A percentile compares a stretch with the other conserved stretches of the same genome.
phyloP scores from a whole-genome alignment of 2,888 invertebrate species.

The Blastobasis adustella region DNA sequence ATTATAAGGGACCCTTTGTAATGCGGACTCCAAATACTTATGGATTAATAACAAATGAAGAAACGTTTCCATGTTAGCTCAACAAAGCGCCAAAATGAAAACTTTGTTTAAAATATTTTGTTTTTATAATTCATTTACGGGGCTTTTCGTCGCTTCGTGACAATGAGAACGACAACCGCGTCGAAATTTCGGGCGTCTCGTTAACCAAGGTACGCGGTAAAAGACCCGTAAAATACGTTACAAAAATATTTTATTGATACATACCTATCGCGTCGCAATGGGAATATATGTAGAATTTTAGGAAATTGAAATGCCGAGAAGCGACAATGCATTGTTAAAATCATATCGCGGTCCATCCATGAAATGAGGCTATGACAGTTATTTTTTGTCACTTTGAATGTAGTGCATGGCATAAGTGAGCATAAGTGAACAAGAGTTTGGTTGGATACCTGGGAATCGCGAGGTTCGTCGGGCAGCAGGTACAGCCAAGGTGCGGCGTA shows the following conservation, averaged over 20 bases:
- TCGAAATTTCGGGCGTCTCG: background rate
- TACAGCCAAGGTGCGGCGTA: slow-evolving; percentile 61
- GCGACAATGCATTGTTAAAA: background rate
- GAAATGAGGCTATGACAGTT: too few species aligned
- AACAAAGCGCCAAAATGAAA: too few species aligned
- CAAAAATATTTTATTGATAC: background rate
- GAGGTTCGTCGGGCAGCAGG: slow-evolving; percentile 53
- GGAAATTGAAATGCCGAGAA: too few species aligned
- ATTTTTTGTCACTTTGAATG: background rate
- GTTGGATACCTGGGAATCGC: slow-evolving; percentile 52
- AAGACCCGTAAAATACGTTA: background rate
- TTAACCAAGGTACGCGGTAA: too few species aligned
- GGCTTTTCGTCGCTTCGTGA: background rate
- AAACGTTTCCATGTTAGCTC: slow-evolving; percentile 2
- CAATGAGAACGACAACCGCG: too few species aligned
- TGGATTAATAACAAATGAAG: slow-evolving; percentile 16
- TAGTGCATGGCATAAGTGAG: background rate
- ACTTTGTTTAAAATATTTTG: background rate
- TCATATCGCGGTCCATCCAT: background rate
- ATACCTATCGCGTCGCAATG: too few species aligned
- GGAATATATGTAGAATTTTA: too few species aligned
- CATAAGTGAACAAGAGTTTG: slow-evolving; percentile 3
- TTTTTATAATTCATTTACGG: background rate
- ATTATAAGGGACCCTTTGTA: slow-evolving; percentile 30
- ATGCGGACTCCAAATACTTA: slow-evolving; percentile 15